Evolutionary conservation across 2,113 vertebrate species (phyloP).

Genomic region (Poicephalus gulielmi): DNA sequence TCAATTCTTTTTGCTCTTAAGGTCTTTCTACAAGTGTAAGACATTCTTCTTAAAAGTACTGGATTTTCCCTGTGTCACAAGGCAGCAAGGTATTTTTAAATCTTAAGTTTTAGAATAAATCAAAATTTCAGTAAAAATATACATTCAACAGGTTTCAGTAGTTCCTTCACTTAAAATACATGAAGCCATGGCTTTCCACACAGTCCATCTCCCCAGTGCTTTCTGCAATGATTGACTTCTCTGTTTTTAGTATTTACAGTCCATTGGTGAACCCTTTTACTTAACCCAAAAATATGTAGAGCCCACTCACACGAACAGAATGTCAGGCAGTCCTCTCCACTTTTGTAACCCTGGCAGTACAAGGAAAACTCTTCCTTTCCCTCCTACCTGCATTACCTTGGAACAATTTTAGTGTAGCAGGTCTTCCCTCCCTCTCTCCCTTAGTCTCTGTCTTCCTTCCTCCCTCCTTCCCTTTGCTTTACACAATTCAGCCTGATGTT

Average conservation of each 20-base stretch:
- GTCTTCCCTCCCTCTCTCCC: too few relatives aligned
- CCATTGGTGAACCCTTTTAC: not conserved
- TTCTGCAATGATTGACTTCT: not conserved
- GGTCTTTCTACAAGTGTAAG: not conserved
- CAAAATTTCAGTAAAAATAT: not conserved
- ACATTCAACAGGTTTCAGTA: not conserved
- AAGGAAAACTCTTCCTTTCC: not conserved
- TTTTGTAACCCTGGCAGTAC: not conserved
- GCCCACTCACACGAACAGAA: not conserved
- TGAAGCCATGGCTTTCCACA: not conserved
- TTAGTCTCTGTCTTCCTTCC: too few relatives aligned
- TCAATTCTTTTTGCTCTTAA: not conserved
- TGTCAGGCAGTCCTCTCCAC: not conserved
- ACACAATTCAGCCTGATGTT: too few relatives aligned
- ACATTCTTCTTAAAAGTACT: not conserved
- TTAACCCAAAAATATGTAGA: not conserved
- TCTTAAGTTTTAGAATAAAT: not conserved
- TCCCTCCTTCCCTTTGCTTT: not conserved
- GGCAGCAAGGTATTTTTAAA: not conserved
- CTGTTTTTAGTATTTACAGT: not conserved
- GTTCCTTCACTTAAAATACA: not conserved
- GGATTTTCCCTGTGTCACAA: not conserved
- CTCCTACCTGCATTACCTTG: not conserved
- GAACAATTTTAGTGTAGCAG: not conserved
- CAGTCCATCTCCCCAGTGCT: not conserved